These are phyloP conservation scores for Lagopus muta DNA, from an alignment of 2,113 vertebrate species.

Conservation along the genomic window DNA sequence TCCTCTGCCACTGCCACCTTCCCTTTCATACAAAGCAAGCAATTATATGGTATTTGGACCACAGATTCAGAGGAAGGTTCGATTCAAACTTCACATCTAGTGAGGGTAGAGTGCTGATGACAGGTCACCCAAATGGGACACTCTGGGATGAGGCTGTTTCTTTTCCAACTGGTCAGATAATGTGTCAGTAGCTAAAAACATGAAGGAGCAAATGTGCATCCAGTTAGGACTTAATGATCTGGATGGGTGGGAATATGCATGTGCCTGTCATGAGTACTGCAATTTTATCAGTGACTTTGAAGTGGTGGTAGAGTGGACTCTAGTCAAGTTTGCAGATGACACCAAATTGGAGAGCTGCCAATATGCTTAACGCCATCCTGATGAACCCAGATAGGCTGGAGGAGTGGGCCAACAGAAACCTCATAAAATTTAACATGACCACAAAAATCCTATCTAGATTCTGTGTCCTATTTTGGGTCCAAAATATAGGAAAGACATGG, in stretches of 20 bases:
- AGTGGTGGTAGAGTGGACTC: background rate
- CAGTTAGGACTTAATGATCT: background rate
- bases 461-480: too few species aligned
- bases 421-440: background rate
- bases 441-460: background rate
- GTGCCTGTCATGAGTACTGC: background rate
- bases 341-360: background rate
- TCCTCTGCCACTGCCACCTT: background rate
- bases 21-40: background rate
- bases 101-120: background rate
- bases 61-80: background rate
- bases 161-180: background rate
- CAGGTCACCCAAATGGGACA: background rate
- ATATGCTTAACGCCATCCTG: background rate
- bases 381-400: background rate
- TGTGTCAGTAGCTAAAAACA: background rate
- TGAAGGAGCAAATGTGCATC: background rate
- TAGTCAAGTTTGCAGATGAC: background rate
- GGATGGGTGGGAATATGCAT: background rate
- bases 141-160: background rate
- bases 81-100: background rate
- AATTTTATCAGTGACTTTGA: background rate
- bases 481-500: too few species aligned
- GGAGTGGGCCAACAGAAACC: background rate
- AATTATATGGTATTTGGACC: background rate